Evolutionary conservation across 2,888 invertebrate species (phyloP), one percentile per base, ranked within the genome.

Genomic region (Lycia hirtaria): DNA sequence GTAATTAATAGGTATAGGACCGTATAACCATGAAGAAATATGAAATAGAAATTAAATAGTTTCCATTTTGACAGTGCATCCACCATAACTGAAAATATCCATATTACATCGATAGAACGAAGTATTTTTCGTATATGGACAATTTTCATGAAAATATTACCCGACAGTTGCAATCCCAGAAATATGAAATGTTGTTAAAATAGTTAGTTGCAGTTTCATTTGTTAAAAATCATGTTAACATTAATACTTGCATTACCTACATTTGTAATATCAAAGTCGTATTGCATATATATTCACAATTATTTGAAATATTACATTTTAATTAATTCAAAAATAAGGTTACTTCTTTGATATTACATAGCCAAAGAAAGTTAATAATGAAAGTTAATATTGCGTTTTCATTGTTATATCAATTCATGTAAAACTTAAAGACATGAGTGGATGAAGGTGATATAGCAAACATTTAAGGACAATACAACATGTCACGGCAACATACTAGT

Each of bases 261-360:
- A 24, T 4, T 10, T 56, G 65, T 60, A 65, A 67, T 50, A 35
- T 64, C 63, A 64, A 65, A 67, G 59, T 53, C 52, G 5, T 5
- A 3, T 17, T 55, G 5, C 6, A 3, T 17, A 19, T 9, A 20
- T 9, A 9, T 26, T 10, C 35, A 37, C 12, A 4, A 22, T 12
- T 38, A n/a, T 38, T n/a, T 0, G n/a, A 30, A 30, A 30, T 12
- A n/a, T 30, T 12, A 4, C n/a, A 30, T 4, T 30, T 1, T 30
- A 12, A n/a, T 30, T 5, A 30, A 12, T 3, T 30, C 5, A 32
- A 32, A 4, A 14, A 14, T 1, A n/a, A 19, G 1, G 12, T 24
- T 64, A 67, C 65, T 77, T 77, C 78, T 76, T 79, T 81, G 79
- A 81, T 81, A 76, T 83, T 80, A 79, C 83, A 76, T 65, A 67